A percentile compares a stretch with the other conserved stretches of the same genome.
Evolutionary conservation across 2,113 vertebrate genomes (phyloP).

Genomic region (Rhadina sibilatrix): DNA sequence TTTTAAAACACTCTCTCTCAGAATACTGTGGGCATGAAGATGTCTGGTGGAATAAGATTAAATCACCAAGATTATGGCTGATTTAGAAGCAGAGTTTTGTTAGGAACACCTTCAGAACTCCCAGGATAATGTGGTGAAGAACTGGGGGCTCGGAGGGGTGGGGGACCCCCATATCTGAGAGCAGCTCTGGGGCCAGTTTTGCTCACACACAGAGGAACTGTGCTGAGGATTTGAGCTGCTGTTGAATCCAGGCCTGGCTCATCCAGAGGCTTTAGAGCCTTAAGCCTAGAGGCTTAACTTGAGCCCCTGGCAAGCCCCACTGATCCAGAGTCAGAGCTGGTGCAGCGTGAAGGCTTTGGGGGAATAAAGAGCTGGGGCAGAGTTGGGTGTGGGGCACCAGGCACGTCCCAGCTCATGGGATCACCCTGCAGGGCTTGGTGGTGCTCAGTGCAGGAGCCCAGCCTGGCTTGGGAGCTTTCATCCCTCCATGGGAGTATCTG

Average conservation of each 20-base stretch:
- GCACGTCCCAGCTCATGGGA: background rate
- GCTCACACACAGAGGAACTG: background rate
- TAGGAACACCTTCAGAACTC: background rate
- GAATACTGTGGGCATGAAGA: background rate
- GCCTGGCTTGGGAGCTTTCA: background rate
- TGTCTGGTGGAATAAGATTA: background rate
- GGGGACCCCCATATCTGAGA: background rate
- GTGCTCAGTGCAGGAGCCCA: background rate
- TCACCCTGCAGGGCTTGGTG: background rate
- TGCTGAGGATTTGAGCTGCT: background rate
- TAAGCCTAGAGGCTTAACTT: background rate
- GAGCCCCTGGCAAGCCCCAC: background rate
- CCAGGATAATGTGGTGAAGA: background rate
- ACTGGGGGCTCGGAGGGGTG: background rate
- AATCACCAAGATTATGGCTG: background rate
- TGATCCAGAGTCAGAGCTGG: background rate
- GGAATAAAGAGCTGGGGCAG: background rate
- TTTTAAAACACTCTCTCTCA: background rate
- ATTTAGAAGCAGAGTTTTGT: background rate
- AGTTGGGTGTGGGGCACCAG: background rate
- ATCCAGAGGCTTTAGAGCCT: background rate
- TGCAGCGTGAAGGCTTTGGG: background rate
- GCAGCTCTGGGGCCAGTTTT: background rate
- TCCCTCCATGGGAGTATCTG: background rate
- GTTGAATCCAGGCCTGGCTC: background rate